A percentile compares a stretch with the other conserved stretches of the same genome.
Evolutionary conservation across 2,113 vertebrate genomes (phyloP).

Genomic region (Mormyrus lacerda): DNA sequence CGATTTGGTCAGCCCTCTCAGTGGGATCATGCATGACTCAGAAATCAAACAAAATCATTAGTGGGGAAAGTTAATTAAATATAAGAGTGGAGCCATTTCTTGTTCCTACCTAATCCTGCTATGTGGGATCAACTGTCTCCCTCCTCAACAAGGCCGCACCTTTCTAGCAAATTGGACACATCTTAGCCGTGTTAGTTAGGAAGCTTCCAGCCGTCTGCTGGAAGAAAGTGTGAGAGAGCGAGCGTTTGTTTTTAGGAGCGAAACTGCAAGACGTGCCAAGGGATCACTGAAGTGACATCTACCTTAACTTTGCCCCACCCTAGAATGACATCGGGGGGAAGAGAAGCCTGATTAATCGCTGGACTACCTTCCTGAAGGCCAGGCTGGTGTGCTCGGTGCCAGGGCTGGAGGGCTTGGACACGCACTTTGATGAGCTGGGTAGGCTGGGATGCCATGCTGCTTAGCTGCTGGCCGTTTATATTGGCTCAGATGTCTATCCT

Average conservation of each 20-base stretch:
- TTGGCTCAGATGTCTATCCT: background rate
- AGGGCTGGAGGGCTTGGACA: constrained; percentile 62
- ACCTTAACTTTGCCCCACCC: background rate
- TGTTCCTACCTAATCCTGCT: background rate
- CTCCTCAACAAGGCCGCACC: background rate
- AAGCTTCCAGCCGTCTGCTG: background rate
- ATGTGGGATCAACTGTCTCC: background rate
- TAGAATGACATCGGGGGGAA: constrained; percentile 77
- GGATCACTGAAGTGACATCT: background rate
- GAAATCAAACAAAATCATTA: background rate
- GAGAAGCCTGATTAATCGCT: constrained; percentile 76
- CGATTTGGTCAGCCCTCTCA: background rate
- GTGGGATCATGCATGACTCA: background rate
- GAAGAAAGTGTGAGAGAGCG: background rate
- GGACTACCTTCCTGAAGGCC: constrained; percentile 82
- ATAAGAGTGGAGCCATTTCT: background rate
- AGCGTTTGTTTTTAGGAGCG: background rate
- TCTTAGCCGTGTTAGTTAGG: background rate
- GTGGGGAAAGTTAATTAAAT: background rate
- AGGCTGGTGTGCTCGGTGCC: constrained; percentile 74
- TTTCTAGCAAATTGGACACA: background rate
- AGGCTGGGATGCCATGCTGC: constrained; percentile 6
- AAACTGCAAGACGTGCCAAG: background rate
- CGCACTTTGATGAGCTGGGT: constrained; percentile 74
- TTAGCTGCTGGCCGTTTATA: background rate